Conservation (phyloP, 2,113 vertebrate genomes). For the Charadrius vociferus region DNA sequence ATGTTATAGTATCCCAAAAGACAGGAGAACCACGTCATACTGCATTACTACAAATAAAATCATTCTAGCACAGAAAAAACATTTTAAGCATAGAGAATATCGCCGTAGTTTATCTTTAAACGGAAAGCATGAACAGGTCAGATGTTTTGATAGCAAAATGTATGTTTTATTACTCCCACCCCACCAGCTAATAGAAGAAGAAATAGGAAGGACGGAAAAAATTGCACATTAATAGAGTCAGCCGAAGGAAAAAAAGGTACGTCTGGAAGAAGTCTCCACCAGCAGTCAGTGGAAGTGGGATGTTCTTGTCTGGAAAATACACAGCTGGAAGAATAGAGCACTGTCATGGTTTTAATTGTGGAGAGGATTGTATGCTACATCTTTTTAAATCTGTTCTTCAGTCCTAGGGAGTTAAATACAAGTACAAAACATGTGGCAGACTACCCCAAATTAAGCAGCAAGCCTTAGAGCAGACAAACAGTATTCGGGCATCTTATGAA, state of each 20-base stretch:
- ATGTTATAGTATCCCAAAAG: constrained; percentile 33
- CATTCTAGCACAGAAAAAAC: not conserved
- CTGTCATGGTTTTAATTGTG: not conserved
- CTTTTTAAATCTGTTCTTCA: not conserved
- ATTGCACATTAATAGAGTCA: not conserved
- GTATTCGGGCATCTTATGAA: not conserved
- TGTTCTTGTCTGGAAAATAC: not conserved
- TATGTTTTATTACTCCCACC: not conserved
- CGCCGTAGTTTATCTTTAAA: not conserved
- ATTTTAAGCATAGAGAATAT: not conserved
- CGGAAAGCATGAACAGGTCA: not conserved
- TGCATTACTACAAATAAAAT: constrained; percentile 36
- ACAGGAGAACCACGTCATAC: not conserved
- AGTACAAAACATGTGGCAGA: not conserved
- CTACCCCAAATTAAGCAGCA: not conserved
- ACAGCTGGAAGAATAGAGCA: not conserved
- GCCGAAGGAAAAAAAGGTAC: not conserved
- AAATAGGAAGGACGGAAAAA: not conserved
- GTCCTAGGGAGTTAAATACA: not conserved
- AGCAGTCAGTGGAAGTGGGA: not conserved
- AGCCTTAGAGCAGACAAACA: not conserved
- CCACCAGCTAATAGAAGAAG: not conserved
- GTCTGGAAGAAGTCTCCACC: not conserved
- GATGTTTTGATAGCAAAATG: constrained; percentile 3
- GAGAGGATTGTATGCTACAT: not conserved